These are phyloP conservation scores for Nephrotoma flavescens DNA, from an alignment of 2,888 invertebrate species.

Conservation along the genomic window DNA sequence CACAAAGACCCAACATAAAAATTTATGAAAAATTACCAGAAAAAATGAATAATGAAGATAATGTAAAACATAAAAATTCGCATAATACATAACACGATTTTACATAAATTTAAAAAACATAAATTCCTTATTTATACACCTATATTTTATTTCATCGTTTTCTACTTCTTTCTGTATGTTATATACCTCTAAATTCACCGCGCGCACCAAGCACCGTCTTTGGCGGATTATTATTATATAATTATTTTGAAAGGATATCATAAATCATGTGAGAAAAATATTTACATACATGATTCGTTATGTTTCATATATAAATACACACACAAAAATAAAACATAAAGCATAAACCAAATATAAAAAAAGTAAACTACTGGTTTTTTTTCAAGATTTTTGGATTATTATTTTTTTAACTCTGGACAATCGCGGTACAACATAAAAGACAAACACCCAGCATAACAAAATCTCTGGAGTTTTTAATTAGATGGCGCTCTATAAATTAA, in stretches of 20 bases:
- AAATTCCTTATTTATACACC: not conserved
- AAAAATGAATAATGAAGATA: not conserved
- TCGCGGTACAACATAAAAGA: not conserved
- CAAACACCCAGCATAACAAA: not conserved
- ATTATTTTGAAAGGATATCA: not conserved
- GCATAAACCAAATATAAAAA: not conserved
- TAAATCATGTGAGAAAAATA: not conserved
- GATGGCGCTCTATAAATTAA: not conserved
- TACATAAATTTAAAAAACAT: not conserved
- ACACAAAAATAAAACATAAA: not conserved
- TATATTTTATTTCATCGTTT: not conserved
- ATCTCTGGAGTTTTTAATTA: not conserved
- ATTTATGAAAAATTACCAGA: not conserved
- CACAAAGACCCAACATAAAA: not conserved
- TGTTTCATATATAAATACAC: not conserved
- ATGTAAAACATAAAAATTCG: not conserved
- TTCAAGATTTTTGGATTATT: not conserved
- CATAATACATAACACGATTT: not conserved
- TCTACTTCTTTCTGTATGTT: not conserved
- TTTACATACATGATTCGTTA: not conserved
- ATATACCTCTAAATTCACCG: not conserved
- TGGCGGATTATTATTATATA: not conserved
- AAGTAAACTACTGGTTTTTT: not conserved
- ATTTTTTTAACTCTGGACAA: not conserved
- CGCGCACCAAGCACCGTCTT: not conserved